Conservation (phyloP, 2,797 vertebrate species). For the Gymnoscopelus microlampas region DNA sequence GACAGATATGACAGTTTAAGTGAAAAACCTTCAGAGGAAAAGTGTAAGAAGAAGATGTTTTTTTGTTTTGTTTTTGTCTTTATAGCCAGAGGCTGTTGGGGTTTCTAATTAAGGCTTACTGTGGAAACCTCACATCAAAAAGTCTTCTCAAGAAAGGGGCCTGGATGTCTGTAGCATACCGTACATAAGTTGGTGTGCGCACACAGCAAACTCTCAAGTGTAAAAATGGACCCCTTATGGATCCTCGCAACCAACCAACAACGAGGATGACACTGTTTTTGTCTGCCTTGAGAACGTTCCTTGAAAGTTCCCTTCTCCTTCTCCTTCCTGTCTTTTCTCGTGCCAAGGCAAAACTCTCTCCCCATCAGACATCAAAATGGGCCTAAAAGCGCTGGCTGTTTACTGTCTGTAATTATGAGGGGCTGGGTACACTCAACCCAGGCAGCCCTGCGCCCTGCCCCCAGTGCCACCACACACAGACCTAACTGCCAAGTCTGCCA, state of each 20-base stretch:
- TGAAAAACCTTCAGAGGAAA: constrained; percentile 27
- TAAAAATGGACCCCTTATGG: constrained; percentile 10
- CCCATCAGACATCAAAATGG: constrained; percentile 71
- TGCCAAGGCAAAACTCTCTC: constrained; percentile 70
- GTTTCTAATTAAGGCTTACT: constrained; percentile 73
- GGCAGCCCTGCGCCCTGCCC: constrained; percentile 70
- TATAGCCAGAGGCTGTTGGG: constrained; percentile 59
- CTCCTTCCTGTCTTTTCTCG: constrained; percentile 44
- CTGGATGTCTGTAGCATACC: constrained; percentile 25
- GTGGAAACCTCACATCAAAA: constrained; percentile 73
- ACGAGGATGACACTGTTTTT: constrained; percentile 53
- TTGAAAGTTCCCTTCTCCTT: constrained; percentile 37
- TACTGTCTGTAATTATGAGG: constrained; percentile 85
- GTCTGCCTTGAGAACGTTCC: constrained; percentile 40
- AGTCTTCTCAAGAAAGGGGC: constrained; percentile 34
- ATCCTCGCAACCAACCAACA: constrained; percentile 49
- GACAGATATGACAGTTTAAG: constrained; percentile 56
- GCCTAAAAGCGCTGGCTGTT: constrained; percentile 74
- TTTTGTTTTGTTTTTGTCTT: constrained; percentile 22
- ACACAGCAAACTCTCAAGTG: not conserved
- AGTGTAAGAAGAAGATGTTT: constrained; percentile 38
- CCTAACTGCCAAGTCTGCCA: constrained; percentile 61
- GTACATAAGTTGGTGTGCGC: constrained; percentile 43
- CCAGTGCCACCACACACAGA: constrained; percentile 72
- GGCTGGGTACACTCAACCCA: constrained; percentile 73